phyloP scores from a whole-genome alignment of 2,113 vertebrate genomes.

The Petromus typicus region DNA sequence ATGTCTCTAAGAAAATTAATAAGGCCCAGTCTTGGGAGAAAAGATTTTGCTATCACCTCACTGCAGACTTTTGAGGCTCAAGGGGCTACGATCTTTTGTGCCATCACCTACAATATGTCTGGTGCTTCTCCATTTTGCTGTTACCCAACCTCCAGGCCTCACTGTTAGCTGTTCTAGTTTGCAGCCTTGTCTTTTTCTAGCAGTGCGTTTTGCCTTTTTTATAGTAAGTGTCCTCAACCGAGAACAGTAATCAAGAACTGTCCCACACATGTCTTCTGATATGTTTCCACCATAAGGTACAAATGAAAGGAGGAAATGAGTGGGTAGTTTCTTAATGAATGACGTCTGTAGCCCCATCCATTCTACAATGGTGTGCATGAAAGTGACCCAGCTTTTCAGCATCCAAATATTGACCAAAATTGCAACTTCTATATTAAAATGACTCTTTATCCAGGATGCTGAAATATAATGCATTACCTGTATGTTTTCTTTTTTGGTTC shows the following conservation, averaged over 20 bases:
- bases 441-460: neutral
- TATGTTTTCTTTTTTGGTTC: neutral
- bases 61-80: accelerated
- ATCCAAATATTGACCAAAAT: slow-evolving; percentile 46
- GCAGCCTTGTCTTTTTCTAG: slow-evolving; percentile 10
- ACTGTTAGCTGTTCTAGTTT: neutral
- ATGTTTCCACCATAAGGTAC: slow-evolving; percentile 50
- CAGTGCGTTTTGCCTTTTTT: neutral
- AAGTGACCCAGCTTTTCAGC: neutral
- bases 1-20: neutral
- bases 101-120: neutral
- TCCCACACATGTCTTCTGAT: neutral
- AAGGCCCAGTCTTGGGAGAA: neutral
- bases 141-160: neutral
- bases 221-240: neutral
- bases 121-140: neutral
- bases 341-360: neutral
- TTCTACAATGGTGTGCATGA: slow-evolving; percentile 14
- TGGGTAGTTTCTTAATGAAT: slow-evolving; percentile 68
- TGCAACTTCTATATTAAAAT: neutral
- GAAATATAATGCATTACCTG: neutral
- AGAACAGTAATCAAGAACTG: neutral
- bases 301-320: slow-evolving; percentile 59
- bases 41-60: neutral
- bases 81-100: neutral